Percentiles rank a stretch among this genome's conserved stretches.
These are phyloP conservation scores for Chrysotoxum bicinctum DNA, from an alignment of 2,888 invertebrate species.

Conservation along the genomic window DNA sequence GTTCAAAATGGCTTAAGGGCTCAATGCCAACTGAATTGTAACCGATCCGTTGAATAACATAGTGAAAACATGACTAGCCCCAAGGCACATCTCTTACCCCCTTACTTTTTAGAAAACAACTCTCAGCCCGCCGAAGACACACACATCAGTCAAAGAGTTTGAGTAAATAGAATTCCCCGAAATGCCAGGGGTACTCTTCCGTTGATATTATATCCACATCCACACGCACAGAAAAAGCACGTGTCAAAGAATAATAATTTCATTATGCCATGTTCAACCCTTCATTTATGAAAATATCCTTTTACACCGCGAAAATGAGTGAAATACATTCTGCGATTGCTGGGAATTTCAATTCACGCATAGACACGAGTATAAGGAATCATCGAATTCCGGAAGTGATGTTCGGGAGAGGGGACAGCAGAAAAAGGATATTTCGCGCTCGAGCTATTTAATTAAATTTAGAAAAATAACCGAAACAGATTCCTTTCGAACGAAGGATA, in stretches of 20 bases:
- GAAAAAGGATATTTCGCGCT: slow-evolving; percentile 70
- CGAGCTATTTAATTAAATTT: slow-evolving; percentile 69
- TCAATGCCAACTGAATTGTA: slow-evolving; percentile 65
- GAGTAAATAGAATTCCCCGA: slow-evolving; percentile 64
- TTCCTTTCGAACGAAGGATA: slow-evolving; percentile 27
- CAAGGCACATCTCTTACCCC: slow-evolving; percentile 19
- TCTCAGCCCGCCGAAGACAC: not conserved
- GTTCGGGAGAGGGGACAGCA: not conserved
- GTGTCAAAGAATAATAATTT: slow-evolving; percentile 72
- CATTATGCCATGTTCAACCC: slow-evolving; percentile 66
- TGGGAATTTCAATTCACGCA: slow-evolving; percentile 60
- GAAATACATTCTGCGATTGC: slow-evolving; percentile 55
- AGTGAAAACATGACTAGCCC: slow-evolving; percentile 20
- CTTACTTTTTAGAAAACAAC: slow-evolving; percentile 6
- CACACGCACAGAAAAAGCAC: slow-evolving; percentile 50
- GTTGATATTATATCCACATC: not conserved
- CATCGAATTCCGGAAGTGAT: slow-evolving; percentile 40
- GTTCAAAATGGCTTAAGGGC: slow-evolving; percentile 59
- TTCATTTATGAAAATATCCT: slow-evolving; percentile 39
- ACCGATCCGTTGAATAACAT: slow-evolving; percentile 50
- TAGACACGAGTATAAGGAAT: slow-evolving; percentile 27
- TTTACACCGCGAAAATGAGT: slow-evolving; percentile 51
- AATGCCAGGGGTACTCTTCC: not conserved
- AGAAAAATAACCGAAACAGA: slow-evolving; percentile 65
- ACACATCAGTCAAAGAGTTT: slow-evolving; percentile 18